Conservation (phyloP, 2,888 invertebrate species). For the Erebia aethiops region DNA sequence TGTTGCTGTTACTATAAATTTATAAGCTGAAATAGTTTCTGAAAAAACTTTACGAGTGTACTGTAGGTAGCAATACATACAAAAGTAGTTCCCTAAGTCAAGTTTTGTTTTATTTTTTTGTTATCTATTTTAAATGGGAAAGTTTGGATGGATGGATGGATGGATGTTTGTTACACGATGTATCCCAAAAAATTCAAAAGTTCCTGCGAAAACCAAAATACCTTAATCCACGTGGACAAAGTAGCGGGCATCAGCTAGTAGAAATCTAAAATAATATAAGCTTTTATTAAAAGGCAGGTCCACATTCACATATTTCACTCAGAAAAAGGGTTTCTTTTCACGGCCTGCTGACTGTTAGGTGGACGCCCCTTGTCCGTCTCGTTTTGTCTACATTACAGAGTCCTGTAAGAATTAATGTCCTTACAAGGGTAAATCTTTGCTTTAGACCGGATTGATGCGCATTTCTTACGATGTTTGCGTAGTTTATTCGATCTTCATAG, state of each 20-base stretch:
- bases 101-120: not conserved
- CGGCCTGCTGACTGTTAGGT: slow-evolving; percentile 53
- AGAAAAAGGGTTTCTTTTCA: slow-evolving; percentile 75
- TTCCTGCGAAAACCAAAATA: too few relatives aligned
- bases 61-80: too few relatives aligned
- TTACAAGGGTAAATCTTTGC: slow-evolving; percentile 57
- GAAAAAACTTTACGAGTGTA: too few relatives aligned
- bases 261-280: not conserved
- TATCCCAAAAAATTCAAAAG: too few relatives aligned
- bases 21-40: too few relatives aligned
- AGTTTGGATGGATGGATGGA: too few relatives aligned
- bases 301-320: slow-evolving; percentile 24
- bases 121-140: too few relatives aligned
- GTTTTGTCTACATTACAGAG: slow-evolving; percentile 59
- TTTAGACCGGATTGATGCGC: slow-evolving; percentile 50
- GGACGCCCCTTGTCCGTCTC: slow-evolving; percentile 49
- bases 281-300: slow-evolving; percentile 26
- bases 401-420: slow-evolving; percentile 68
- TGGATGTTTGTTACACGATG: too few relatives aligned
- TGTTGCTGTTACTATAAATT: too few relatives aligned
- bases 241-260: too few relatives aligned
- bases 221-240: too few relatives aligned
- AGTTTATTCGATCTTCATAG: slow-evolving; percentile 32
- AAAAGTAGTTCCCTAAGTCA: too few relatives aligned
- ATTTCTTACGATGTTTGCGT: slow-evolving; percentile 35